phyloP scores from a whole-genome alignment of 2,888 invertebrate species.

The Diachrysia chrysitis region DNA sequence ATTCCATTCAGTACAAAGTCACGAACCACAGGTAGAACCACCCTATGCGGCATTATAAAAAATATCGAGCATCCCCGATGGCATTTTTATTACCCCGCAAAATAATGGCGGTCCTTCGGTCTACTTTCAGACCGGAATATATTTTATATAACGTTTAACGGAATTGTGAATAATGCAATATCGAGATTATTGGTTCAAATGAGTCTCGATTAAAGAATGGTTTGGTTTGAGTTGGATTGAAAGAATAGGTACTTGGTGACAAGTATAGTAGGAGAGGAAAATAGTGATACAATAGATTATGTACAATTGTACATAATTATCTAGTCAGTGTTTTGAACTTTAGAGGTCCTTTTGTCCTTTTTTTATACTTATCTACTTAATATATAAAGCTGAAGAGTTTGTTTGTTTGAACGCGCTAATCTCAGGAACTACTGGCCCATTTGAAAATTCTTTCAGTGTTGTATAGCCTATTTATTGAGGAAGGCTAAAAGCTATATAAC shows the following conservation, averaged over 20 bases:
- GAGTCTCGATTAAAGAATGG: conserved; percentile 33
- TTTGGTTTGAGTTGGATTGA: conserved; percentile 25
- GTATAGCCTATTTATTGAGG: too few species aligned
- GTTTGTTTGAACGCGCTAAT: too few species aligned
- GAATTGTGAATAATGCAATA: conserved; percentile 59
- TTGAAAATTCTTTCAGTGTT: too few species aligned
- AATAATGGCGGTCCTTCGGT: conserved; percentile 72
- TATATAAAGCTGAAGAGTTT: too few species aligned
- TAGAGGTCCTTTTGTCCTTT: too few species aligned
- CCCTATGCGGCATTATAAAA: conserved; percentile 66
- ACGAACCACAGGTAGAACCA: conserved; percentile 57
- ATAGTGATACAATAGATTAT: too few species aligned
- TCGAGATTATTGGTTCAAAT: conserved; percentile 53
- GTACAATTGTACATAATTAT: too few species aligned
- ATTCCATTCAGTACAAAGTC: conserved; percentile 42
- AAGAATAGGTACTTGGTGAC: neutral
- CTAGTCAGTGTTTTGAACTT: too few species aligned
- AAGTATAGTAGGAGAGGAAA: too few species aligned
- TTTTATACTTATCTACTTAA: too few species aligned
- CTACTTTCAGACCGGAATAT: conserved; percentile 63
- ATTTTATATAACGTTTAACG: conserved; percentile 58
- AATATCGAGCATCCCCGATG: conserved; percentile 68
- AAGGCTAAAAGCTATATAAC: too few species aligned
- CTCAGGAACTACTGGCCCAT: too few species aligned
- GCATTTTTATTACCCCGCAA: conserved; percentile 76